phyloP scores from a whole-genome alignment of 64 coral and sea anemone species.

The Anthopleura sola region DNA sequence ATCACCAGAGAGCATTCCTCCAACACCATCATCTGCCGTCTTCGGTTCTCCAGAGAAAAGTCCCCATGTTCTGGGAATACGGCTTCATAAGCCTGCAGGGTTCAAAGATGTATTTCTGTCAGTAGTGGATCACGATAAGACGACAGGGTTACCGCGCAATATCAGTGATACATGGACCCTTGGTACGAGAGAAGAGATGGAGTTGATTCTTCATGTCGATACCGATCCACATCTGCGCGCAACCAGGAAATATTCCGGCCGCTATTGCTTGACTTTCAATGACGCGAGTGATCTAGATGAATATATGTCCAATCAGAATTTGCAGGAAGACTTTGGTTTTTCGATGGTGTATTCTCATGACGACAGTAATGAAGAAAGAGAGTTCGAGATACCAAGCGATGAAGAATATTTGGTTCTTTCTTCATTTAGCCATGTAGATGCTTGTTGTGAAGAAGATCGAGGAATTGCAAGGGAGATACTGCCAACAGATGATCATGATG shows the following conservation, averaged over 20 bases:
- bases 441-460: not conserved
- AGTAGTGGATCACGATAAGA: not conserved
- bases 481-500: not conserved
- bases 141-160: not conserved
- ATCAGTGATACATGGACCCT: slow-evolving; percentile 15
- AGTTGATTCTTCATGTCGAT: slow-evolving; percentile 9
- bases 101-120: slow-evolving; percentile 7
- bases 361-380: not conserved
- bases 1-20: not conserved
- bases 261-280: slow-evolving; percentile 8
- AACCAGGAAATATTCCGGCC: not conserved
- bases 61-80: slow-evolving; percentile 1
- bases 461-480: not conserved
- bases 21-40: not conserved
- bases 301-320: not conserved
- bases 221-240: not conserved
- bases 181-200: slow-evolving; percentile 9
- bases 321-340: not conserved
- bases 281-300: not conserved
- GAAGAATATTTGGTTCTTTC: not conserved
- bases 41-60: not conserved
- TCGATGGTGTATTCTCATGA: not conserved
- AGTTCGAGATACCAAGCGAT: not conserved
- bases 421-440: not conserved
- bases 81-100: slow-evolving; percentile 15